Conservation (phyloP, 2,113 vertebrate species). For the Crypturellus undulatus region DNA sequence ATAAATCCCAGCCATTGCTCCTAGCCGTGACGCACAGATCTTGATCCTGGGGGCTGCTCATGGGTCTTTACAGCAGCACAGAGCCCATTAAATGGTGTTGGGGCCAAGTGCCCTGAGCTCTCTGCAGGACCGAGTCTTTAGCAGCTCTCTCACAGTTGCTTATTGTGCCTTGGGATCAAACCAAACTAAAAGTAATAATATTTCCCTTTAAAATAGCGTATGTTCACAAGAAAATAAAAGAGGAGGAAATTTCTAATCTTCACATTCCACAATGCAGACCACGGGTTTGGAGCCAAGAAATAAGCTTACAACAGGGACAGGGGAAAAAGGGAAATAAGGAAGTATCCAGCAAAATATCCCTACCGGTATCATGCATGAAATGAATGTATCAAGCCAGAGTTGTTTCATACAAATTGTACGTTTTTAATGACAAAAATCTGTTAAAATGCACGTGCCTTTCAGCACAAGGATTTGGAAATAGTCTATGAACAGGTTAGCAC, state of each 20-base stretch:
- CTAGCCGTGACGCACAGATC: not conserved
- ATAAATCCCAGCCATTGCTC: conserved; percentile 46
- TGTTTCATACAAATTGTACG: conserved; percentile 35
- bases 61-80: not conserved
- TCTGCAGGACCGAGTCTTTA: not conserved
- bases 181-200: not conserved
- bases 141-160: not conserved
- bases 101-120: not conserved
- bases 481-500: conserved; percentile 30
- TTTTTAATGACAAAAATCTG: conserved; percentile 60
- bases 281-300: not conserved
- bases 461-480: conserved; percentile 36
- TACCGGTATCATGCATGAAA: not conserved
- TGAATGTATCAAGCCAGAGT: conserved; percentile 22
- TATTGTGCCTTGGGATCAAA: conserved; percentile 7
- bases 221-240: conserved; percentile 24
- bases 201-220: not conserved
- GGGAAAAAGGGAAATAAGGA: not conserved
- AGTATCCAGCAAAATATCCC: not conserved
- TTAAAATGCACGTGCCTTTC: conserved; percentile 40
- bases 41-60: not conserved
- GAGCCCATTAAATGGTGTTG: not conserved
- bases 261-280: conserved; percentile 17
- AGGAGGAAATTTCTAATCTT: conserved; percentile 7
- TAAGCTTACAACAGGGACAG: not conserved